phyloP scores from a whole-genome alignment of 2,797 vertebrate species.

The Zenarchopterus dispar region DNA sequence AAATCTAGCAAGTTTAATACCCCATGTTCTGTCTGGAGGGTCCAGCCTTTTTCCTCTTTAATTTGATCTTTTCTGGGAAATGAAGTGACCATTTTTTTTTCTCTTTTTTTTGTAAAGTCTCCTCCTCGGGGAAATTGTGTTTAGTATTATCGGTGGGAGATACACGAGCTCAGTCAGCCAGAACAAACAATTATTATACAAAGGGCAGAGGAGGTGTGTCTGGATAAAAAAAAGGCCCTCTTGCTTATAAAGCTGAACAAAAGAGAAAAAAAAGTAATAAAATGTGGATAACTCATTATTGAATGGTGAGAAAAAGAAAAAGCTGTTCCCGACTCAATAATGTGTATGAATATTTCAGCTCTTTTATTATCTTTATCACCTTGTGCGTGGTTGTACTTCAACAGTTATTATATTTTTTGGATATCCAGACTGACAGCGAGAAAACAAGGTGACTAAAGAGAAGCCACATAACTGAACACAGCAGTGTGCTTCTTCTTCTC shows the following conservation, averaged over 20 bases:
- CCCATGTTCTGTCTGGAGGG: conserved; percentile 29
- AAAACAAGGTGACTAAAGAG: conserved; percentile 8
- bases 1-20: conserved; percentile 38
- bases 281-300: conserved; percentile 71
- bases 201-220: conserved; percentile 67
- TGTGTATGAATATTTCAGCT: conserved; percentile 60
- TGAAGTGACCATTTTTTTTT: conserved; percentile 61
- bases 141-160: conserved; percentile 75
- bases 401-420: conserved; percentile 19
- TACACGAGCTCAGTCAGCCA: conserved; percentile 66
- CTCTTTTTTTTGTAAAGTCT: conserved; percentile 57
- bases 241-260: conserved; percentile 59
- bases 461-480: conserved; percentile 9
- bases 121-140: conserved; percentile 75
- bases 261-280: conserved; percentile 55
- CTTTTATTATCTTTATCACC: conserved; percentile 32
- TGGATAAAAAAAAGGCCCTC: conserved; percentile 49
- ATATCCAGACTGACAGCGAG: conserved; percentile 1
- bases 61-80: conserved; percentile 70
- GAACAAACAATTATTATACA: conserved; percentile 79
- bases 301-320: conserved; percentile 68
- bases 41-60: conserved; percentile 43
- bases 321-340: conserved; percentile 52
- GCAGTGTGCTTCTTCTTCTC: not conserved
- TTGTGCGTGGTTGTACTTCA: conserved; percentile 14